These are phyloP conservation scores for Phyllopteryx taeniolatus DNA, from an alignment of 2,113 vertebrate genomes.

Conservation along the genomic window DNA sequence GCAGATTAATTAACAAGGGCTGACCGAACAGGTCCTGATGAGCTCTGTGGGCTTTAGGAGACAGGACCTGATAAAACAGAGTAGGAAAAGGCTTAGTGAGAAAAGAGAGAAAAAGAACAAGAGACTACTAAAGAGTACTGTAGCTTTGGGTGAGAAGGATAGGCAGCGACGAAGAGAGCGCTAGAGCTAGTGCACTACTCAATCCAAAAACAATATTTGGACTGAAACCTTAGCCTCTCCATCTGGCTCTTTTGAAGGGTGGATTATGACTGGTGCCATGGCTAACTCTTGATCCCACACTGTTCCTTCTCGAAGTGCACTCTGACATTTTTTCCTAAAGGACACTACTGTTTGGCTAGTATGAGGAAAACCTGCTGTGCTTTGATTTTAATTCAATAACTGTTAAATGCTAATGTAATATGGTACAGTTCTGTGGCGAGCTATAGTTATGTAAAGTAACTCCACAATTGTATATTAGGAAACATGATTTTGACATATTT, in stretches of 20 bases:
- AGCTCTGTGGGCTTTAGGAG: conserved; percentile 64
- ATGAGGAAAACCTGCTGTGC: conserved; percentile 4
- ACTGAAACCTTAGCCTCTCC: conserved; percentile 76
- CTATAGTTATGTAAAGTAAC: neutral
- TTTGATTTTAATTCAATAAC: conserved; percentile 8
- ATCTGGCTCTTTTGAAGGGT: conserved; percentile 78
- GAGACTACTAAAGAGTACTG: conserved; percentile 26
- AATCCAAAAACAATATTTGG: conserved; percentile 79
- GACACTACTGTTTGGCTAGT: conserved; percentile 33
- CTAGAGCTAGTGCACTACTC: conserved; percentile 56
- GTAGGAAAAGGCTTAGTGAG: conserved; percentile 28
- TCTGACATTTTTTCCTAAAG: conserved; percentile 50
- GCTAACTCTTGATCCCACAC: conserved; percentile 67
- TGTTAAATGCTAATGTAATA: neutral
- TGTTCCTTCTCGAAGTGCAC: conserved; percentile 60
- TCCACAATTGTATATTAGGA: neutral
- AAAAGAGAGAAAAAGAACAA: conserved; percentile 35
- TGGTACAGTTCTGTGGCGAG: neutral
- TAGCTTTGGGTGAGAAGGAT: conserved; percentile 49
- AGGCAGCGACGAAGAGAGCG: conserved; percentile 42
- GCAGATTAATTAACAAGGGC: conserved; percentile 51
- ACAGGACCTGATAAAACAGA: conserved; percentile 69
- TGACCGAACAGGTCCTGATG: conserved; percentile 47
- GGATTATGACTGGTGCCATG: conserved; percentile 75
- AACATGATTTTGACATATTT: neutral